A percentile compares a stretch with the other conserved stretches of the same genome.
These are phyloP conservation scores for Chesias legatella DNA, from an alignment of 2,888 invertebrate species.

Conservation along the genomic window DNA sequence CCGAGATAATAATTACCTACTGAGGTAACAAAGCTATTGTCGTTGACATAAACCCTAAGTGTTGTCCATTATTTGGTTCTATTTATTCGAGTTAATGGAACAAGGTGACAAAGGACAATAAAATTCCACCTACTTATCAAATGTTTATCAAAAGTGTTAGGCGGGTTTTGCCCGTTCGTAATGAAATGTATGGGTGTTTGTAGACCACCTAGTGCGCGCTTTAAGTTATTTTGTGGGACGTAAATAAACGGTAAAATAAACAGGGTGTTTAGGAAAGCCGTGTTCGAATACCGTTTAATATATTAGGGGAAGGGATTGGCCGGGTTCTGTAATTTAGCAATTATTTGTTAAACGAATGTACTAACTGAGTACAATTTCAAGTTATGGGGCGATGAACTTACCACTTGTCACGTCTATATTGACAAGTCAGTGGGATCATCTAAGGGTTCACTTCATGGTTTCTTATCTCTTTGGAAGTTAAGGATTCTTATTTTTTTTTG, in stretches of 20 bases:
- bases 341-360: no score
- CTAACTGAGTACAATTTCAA: no score
- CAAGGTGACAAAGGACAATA: slow-evolving; percentile 45
- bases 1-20: neutral
- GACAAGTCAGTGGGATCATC: no score
- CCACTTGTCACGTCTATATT: no score
- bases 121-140: slow-evolving; percentile 23
- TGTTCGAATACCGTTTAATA: no score
- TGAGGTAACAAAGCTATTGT: slow-evolving; percentile 2
- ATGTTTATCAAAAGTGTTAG: slow-evolving; percentile 44
- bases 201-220: slow-evolving; percentile 58
- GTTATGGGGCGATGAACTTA: no score
- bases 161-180: slow-evolving; percentile 38
- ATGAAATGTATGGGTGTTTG: slow-evolving; percentile 50
- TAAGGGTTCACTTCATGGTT: no score
- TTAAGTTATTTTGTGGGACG: slow-evolving; percentile 7
- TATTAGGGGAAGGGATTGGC: no score
- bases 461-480: no score
- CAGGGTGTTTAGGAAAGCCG: slow-evolving; percentile 3
- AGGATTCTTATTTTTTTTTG: no score
- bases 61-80: slow-evolving; percentile 39
- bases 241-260: slow-evolving; percentile 12
- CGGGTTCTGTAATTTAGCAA: no score
- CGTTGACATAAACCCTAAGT: slow-evolving; percentile 35
- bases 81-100: slow-evolving; percentile 52